A percentile compares a stretch with the other conserved stretches of the same genome.
These are phyloP conservation scores for Biston stratarius DNA, from an alignment of 2,888 invertebrate genomes.

Conservation along the genomic window DNA sequence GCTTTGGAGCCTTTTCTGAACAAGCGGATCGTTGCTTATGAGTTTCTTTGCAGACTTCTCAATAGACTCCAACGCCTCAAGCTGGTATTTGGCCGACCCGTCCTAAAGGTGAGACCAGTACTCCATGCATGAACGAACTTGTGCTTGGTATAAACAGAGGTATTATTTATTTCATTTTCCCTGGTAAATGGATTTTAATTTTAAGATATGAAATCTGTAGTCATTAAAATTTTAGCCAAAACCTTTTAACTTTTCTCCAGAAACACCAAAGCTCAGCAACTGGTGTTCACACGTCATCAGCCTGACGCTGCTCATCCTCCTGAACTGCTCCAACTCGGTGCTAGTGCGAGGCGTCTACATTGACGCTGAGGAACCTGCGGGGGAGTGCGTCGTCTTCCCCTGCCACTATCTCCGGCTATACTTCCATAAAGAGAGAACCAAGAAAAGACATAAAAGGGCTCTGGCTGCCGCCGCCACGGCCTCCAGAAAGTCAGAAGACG, in stretches of 20 bases:
- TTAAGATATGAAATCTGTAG: too few relatives aligned
- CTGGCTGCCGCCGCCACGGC: constrained; percentile 66
- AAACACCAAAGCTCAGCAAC: constrained; percentile 90
- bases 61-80: too few relatives aligned
- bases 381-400: constrained; percentile 93
- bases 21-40: too few relatives aligned
- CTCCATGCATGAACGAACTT: too few relatives aligned
- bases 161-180: too few relatives aligned
- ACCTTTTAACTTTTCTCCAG: constrained; percentile 69
- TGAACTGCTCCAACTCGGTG: constrained; percentile 95
- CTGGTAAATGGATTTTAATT: too few relatives aligned
- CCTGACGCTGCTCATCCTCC: constrained; percentile 90
- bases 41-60: too few relatives aligned
- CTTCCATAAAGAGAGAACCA: constrained; percentile 89
- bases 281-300: constrained; percentile 93
- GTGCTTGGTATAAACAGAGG: too few relatives aligned
- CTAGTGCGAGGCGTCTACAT: constrained; percentile 95
- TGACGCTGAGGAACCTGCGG: constrained; percentile 94
- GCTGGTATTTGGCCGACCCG: too few relatives aligned
- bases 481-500: constrained; percentile 69
- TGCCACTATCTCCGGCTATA: constrained; percentile 93
- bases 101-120: too few relatives aligned
- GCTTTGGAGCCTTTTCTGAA: too few relatives aligned
- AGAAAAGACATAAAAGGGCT: constrained; percentile 83
- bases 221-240: too few relatives aligned